These are phyloP conservation scores for Chloroceryle aenea DNA, from an alignment of 2,113 vertebrate species.

Conservation along the genomic window DNA sequence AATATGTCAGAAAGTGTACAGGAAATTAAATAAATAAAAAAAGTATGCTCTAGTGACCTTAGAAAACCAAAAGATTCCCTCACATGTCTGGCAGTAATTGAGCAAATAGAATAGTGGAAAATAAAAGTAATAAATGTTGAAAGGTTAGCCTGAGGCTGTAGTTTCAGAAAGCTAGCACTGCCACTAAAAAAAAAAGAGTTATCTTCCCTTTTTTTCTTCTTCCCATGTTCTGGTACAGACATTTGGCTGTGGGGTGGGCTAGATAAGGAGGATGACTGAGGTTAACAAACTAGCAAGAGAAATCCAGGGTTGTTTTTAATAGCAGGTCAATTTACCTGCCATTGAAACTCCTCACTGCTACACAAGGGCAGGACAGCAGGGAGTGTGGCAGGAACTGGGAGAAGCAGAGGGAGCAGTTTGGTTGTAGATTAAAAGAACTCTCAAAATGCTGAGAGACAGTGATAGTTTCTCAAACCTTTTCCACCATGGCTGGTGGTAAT, in stretches of 20 bases:
- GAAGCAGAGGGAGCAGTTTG: not conserved
- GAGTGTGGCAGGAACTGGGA: not conserved
- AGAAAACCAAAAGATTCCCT: not conserved
- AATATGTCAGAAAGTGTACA: not conserved
- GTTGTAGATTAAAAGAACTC: not conserved
- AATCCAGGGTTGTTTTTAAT: not conserved
- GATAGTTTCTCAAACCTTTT: not conserved
- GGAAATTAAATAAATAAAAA: constrained; percentile 19
- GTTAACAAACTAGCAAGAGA: not conserved
- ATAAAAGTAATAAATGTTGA: not conserved
- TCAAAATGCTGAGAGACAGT: not conserved
- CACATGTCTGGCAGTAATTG: not conserved
- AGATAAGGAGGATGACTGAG: not conserved
- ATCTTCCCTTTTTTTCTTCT: not conserved
- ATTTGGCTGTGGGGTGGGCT: not conserved
- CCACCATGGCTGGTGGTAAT: not conserved
- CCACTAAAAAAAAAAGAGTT: not conserved
- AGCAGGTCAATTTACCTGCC: not conserved
- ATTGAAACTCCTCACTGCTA: not conserved
- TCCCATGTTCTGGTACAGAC: not conserved
- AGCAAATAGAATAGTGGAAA: not conserved
- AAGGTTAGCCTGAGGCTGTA: not conserved
- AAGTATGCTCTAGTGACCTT: not conserved
- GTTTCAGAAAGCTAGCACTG: not conserved
- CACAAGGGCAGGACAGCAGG: accelerated